phyloP scores from a whole-genome alignment of 2,113 vertebrate genomes.

The Cyprinodon tularosa region DNA sequence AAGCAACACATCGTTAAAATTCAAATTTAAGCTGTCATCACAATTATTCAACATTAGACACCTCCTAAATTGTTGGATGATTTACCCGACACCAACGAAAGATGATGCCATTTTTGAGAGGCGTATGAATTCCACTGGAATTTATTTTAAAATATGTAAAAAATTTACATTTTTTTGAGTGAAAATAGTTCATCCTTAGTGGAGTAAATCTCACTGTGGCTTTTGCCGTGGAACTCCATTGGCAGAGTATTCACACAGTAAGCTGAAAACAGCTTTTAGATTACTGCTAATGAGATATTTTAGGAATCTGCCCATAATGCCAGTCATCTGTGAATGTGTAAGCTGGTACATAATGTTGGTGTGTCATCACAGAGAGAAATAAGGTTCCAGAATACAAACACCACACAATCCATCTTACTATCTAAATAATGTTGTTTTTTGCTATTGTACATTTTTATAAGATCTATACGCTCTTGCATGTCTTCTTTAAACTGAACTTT shows the following conservation, averaged over 20 bases:
- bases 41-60: not conserved
- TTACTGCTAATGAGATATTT: constrained; percentile 22
- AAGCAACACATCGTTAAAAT: constrained; percentile 11
- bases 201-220: not conserved
- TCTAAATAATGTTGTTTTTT: not conserved
- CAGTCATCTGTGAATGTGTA: constrained; percentile 32
- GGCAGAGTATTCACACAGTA: not conserved
- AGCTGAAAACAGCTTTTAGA: constrained; percentile 15
- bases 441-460: not conserved
- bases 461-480: not conserved
- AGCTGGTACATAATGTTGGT: constrained; percentile 8
- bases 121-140: not conserved
- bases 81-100: not conserved
- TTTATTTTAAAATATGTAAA: not conserved
- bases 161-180: not conserved
- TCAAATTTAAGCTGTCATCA: not conserved
- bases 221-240: not conserved
- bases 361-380: constrained; percentile 12
- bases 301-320: constrained; percentile 15
- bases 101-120: not conserved
- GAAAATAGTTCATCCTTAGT: not conserved
- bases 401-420: not conserved
- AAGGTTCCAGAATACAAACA: constrained; percentile 9
- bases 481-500: not conserved
- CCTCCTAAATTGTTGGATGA: not conserved